Evolutionary conservation across 2,797 vertebrate genomes (phyloP), one percentile per base, ranked within the genome.

Genomic region (Danio jaintianensis): DNA sequence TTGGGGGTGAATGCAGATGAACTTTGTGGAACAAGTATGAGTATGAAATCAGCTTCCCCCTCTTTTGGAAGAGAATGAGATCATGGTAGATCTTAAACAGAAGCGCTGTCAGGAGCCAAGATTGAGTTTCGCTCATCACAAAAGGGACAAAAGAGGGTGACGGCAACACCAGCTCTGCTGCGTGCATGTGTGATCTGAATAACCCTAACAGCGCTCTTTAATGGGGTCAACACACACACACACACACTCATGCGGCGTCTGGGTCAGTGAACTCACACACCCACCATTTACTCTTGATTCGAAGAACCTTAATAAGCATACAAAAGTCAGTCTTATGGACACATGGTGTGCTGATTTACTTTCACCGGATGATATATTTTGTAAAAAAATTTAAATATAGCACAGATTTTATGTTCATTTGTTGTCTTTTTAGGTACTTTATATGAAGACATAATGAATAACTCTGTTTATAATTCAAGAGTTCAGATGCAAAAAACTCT

Each of bases 81-180:
- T 84, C 84, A 84, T 81, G 78, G 77, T 74, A 66, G 52, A 80
- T 29, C 69, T 72, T 73, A 66, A 81, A 83, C 56, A 82, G 55
- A 77, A 63, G 73, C 16, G 16, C 61, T 73, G 83, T 67, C 63
- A 81, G 76, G 53, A 75, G 82, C 16, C 47, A 70, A 84, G 83
- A 86, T 87, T 83, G 58, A 81, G 68, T 87, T 87, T 86, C 85
- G 78, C 64, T 53, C 64, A 59, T 55, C 59, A 81, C 58, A 80
- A 82, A 84, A 63, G 78, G 48, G 59, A 84, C 78, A 83, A 80
- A 83, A 69, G 82, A 53, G 58, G n/a, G 48, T 80, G 83, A 78
- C 56, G 76, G 50, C 56, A 82, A 36, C 38, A 69, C 42, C 79
- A 63, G 82, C 68, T 62, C 61, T 62, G 48, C 52, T 73, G 75